Conservation (phyloP, 1,140 invertebrate genomes). For the Drosophila ironensis region DNA sequence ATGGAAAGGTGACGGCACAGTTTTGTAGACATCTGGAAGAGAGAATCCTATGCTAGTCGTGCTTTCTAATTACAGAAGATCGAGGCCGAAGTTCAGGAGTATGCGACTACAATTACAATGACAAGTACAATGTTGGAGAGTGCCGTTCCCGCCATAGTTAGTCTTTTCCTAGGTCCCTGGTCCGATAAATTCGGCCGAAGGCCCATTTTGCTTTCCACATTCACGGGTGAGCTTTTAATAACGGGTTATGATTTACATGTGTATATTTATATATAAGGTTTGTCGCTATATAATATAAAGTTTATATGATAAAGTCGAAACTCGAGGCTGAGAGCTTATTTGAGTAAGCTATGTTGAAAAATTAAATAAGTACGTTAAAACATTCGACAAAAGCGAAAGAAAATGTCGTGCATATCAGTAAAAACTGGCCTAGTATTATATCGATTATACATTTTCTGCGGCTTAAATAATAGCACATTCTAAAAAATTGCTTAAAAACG, state of each 20-base stretch:
- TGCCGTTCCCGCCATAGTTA: conserved; percentile 85
- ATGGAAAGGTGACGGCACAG: conserved; percentile 5
- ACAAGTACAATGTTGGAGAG: conserved; percentile 84
- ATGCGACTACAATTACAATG: conserved; percentile 84
- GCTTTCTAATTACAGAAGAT: conserved; percentile 73
- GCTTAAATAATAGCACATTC: no score
- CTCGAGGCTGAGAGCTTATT: no score
- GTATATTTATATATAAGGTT: not conserved
- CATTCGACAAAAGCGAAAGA: no score
- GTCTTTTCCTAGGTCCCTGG: conserved; percentile 88
- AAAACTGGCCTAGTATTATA: no score
- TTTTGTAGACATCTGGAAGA: conserved; percentile 1
- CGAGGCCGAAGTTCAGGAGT: conserved; percentile 85
- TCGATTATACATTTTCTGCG: no score
- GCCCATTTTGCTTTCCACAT: conserved; percentile 84
- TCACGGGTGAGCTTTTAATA: conserved; percentile 81
- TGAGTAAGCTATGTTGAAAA: no score
- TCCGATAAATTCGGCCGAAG: conserved; percentile 88
- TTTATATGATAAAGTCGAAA: no score
- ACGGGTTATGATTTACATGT: not conserved
- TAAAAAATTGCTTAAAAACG: no score
- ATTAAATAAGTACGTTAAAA: no score
- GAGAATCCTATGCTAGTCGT: not conserved
- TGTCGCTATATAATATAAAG: no score
- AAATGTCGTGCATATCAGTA: no score